These are phyloP conservation scores for Brachyrhaphis roseni DNA, from an alignment of 2,797 vertebrate genomes.

Conservation along the genomic window DNA sequence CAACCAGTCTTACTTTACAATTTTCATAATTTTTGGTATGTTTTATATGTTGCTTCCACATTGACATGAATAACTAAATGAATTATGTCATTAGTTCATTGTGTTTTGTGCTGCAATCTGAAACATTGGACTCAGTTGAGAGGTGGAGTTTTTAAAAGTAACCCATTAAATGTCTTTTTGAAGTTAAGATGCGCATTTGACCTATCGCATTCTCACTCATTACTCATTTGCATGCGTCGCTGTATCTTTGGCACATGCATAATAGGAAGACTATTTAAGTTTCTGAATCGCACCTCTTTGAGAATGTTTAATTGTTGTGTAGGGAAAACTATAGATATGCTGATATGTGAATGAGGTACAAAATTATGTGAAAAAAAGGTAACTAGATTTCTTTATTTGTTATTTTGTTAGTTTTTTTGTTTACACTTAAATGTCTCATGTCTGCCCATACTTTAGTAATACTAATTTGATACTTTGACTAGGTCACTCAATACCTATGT, in stretches of 20 bases:
- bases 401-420: not conserved
- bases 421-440: not conserved
- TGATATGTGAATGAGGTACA: not conserved
- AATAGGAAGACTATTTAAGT: not conserved
- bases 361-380: not conserved
- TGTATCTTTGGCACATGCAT: not conserved
- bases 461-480: not conserved
- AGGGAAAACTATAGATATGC: not conserved
- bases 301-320: not conserved
- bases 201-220: not conserved
- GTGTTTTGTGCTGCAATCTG: not conserved
- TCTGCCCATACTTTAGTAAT: no score
- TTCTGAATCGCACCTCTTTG: not conserved
- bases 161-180: not conserved
- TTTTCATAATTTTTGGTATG: not conserved
- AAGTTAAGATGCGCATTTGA: not conserved
- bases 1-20: not conserved
- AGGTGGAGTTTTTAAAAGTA: not conserved
- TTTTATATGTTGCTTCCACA: not conserved
- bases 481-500: not conserved
- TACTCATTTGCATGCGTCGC: not conserved
- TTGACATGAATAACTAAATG: not conserved
- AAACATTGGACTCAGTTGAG: not conserved
- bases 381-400: not conserved
- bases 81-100: not conserved